These are phyloP conservation scores for Pristis pectinata DNA, from an alignment of 2,797 vertebrate species.

Conservation along the genomic window DNA sequence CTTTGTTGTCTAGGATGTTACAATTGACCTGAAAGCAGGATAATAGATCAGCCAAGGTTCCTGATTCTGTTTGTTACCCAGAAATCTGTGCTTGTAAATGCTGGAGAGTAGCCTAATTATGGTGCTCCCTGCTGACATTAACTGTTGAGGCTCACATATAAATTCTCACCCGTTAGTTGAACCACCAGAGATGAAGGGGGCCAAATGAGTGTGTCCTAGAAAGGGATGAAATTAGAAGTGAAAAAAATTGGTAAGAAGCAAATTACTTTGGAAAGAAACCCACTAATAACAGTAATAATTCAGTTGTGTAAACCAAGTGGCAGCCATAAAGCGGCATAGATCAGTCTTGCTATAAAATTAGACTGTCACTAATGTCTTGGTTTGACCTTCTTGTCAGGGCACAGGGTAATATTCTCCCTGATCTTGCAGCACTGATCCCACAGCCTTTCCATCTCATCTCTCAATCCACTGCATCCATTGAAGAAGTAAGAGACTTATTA, in stretches of 20 bases:
- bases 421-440: not conserved
- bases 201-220: not conserved
- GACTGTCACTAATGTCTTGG: slow-evolving; percentile 28
- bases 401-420: slow-evolving; percentile 16
- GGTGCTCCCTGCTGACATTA: not conserved
- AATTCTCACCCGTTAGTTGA: not conserved
- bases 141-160: not conserved
- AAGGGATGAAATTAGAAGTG: not conserved
- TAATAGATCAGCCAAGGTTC: not conserved
- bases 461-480: not conserved
- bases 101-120: too few relatives aligned
- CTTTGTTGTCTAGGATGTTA: not conserved
- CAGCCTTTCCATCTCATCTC: not conserved
- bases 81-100: not conserved
- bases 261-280: slow-evolving; percentile 15
- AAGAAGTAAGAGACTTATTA: slow-evolving; percentile 26
- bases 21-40: not conserved
- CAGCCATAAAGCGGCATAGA: not conserved
- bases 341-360: slow-evolving; percentile 28
- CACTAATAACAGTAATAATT: slow-evolving; percentile 34
- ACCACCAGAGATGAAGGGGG: not conserved
- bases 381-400: slow-evolving; percentile 29
- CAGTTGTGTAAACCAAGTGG: not conserved
- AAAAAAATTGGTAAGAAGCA: not conserved
- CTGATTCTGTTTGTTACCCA: not conserved